These are phyloP conservation scores for Caenorhabditis panamensis DNA, from an alignment of 2,888 invertebrate species.

Conservation along the genomic window DNA sequence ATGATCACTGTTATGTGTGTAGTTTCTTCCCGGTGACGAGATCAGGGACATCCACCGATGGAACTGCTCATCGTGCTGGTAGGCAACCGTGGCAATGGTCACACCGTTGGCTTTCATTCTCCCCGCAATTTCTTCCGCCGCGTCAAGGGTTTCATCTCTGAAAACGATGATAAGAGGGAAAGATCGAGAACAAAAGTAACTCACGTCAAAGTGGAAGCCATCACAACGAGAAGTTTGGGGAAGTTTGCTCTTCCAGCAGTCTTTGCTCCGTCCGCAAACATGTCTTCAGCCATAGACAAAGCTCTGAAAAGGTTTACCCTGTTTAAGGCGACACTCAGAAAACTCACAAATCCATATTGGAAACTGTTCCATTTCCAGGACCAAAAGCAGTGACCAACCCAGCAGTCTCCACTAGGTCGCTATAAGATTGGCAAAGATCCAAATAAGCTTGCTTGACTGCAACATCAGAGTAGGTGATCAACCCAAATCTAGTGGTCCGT, in stretches of 20 bases:
- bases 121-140: neutral
- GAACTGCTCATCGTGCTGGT: conserved; percentile 3
- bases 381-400: neutral
- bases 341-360: neutral
- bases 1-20: conserved; percentile 1
- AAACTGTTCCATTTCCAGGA: neutral
- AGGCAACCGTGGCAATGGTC: conserved; percentile 1
- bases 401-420: neutral
- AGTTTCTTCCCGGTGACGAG: neutral
- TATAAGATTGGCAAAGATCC: neutral
- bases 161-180: neutral
- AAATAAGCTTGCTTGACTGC: neutral
- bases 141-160: neutral
- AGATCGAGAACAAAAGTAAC: neutral
- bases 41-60: neutral
- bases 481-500: neutral
- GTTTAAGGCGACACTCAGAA: no score
- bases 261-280: neutral
- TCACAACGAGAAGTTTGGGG: conserved; percentile 1
- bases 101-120: neutral
- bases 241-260: neutral
- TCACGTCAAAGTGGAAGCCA: neutral
- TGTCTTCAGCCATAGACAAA: neutral
- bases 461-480: neutral
- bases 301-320: neutral